phyloP scores from a whole-genome alignment of 1,140 invertebrate species.

The Drosophila littoralis region DNA sequence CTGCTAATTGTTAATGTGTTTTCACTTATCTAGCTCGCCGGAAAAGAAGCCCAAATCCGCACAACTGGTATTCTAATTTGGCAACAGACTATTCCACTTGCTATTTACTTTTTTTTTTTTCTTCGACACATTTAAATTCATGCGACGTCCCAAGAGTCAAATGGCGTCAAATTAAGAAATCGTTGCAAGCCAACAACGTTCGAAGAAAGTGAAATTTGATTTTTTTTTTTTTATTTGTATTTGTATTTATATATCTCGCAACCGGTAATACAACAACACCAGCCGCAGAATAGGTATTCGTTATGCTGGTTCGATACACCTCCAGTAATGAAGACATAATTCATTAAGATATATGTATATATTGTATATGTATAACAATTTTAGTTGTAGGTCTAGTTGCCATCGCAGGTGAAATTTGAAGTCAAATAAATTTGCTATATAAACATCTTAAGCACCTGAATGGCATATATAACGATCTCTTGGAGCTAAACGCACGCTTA shows the following conservation, averaged over 20 bases:
- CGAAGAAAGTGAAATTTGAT: constrained; percentile 80
- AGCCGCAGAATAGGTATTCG: constrained; percentile 43
- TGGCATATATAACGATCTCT: too few relatives aligned
- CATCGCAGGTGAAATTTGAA: too few relatives aligned
- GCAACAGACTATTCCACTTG: constrained; percentile 50
- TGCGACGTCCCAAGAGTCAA: constrained; percentile 26
- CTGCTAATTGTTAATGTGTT: constrained; percentile 37
- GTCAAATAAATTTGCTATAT: too few relatives aligned
- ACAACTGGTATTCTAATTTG: constrained; percentile 46
- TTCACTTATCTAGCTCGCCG: constrained; percentile 58
- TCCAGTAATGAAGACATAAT: neutral
- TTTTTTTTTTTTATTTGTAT: constrained; percentile 10
- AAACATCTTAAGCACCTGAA: too few relatives aligned
- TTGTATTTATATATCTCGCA: constrained; percentile 34
- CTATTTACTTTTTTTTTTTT: constrained; percentile 21
- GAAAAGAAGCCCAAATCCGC: constrained; percentile 47
- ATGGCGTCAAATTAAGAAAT: constrained; percentile 37
- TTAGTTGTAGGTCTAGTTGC: too few relatives aligned
- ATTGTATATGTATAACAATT: neutral
- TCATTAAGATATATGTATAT: neutral
- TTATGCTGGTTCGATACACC: neutral
- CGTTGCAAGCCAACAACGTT: constrained; percentile 30
- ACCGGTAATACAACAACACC: constrained; percentile 49
- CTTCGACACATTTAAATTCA: constrained; percentile 20
- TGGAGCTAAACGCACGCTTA: too few relatives aligned